Conservation (phyloP, 2,888 invertebrate genomes). For the Hanleya hanleyi region DNA sequence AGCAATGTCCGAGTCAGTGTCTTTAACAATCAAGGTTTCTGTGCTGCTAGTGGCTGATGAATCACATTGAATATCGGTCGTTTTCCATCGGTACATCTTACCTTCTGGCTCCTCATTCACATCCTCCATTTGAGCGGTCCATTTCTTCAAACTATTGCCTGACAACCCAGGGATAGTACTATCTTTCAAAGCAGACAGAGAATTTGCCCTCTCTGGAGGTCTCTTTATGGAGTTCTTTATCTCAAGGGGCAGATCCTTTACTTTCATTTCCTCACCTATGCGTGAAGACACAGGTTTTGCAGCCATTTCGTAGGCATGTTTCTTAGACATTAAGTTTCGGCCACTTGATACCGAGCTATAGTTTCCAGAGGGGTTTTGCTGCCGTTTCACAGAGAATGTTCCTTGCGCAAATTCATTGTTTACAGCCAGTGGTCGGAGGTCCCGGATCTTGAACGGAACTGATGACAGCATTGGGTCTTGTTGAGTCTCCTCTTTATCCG, state of each 20-base stretch:
- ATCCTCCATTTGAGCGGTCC: conserved; percentile 28
- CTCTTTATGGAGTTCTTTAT: too few species aligned
- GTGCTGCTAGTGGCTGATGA: conserved; percentile 51
- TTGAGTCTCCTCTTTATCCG: too few species aligned
- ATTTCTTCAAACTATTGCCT: conserved; percentile 17
- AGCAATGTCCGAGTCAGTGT: conserved; percentile 46
- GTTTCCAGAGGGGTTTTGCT: too few species aligned
- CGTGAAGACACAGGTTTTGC: too few species aligned
- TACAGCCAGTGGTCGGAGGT: conserved; percentile 52
- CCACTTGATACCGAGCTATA: too few species aligned
- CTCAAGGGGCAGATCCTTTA: too few species aligned
- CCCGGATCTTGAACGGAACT: conserved; percentile 51
- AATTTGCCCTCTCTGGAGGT: background rate
- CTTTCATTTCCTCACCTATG: too few species aligned
- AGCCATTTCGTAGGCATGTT: too few species aligned
- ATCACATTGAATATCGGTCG: conserved; percentile 13
- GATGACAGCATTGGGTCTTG: too few species aligned
- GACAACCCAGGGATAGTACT: background rate
- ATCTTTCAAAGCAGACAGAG: background rate
- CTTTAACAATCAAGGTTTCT: conserved; percentile 63
- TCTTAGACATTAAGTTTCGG: too few species aligned
- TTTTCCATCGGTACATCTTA: background rate
- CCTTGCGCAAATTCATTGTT: conserved; percentile 58
- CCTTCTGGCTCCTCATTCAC: conserved; percentile 8
- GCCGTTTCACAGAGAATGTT: conserved; percentile 43